phyloP scores from a whole-genome alignment of 2,113 vertebrate species.

The Strix aluco region DNA sequence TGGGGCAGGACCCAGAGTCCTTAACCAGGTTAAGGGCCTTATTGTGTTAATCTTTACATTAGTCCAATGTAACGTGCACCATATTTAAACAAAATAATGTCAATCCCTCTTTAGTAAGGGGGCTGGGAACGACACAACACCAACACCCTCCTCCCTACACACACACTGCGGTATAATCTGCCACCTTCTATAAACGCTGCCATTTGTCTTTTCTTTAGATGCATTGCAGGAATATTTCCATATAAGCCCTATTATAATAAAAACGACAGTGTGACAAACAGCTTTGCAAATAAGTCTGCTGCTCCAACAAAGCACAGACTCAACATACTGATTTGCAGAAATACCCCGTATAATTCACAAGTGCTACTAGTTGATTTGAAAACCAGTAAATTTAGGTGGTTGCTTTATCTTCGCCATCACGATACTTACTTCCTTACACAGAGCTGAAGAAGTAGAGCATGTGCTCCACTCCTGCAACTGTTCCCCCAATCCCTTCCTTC shows the following conservation, averaged over 20 bases:
- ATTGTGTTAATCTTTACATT: constrained; percentile 25
- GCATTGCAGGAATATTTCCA: constrained; percentile 53
- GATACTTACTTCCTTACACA: neutral
- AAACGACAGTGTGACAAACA: constrained; percentile 55
- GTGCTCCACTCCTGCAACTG: neutral
- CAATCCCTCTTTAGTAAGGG: neutral
- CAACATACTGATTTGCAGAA: constrained; percentile 14
- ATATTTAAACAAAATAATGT: constrained; percentile 21
- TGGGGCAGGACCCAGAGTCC: neutral
- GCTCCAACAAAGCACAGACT: constrained; percentile 25
- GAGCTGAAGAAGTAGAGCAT: neutral
- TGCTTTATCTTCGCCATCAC: neutral
- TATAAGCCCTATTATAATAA: constrained; percentile 49
- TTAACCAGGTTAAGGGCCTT: constrained; percentile 34
- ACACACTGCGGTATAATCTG: neutral
- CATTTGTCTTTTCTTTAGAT: constrained; percentile 45
- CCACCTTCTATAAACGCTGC: constrained; percentile 29
- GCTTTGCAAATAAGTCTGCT: constrained; percentile 50
- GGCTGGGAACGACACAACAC: neutral
- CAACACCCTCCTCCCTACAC: neutral
- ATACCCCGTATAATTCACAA: neutral
- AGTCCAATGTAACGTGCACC: neutral
- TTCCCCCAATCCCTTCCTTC: constrained; percentile 8
- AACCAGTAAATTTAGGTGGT: neutral
- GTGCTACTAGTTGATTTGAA: neutral